Percentiles rank a stretch among this genome's conserved stretches.
Evolutionary conservation across 2,113 vertebrate genomes (phyloP).

Genomic region (Pseudorectes ferrugineus): DNA sequence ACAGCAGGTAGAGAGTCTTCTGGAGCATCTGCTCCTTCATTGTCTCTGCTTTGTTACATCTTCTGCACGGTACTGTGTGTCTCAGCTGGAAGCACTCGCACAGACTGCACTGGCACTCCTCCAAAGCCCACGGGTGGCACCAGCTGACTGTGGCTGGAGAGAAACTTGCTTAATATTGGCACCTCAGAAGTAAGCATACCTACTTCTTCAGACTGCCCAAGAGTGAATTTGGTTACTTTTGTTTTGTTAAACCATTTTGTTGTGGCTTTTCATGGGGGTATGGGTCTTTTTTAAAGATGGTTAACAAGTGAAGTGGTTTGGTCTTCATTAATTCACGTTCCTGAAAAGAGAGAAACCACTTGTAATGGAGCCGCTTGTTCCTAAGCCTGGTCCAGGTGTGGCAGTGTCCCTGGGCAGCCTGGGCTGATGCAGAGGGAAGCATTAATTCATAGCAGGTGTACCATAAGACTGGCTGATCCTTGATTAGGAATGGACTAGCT

Average conservation of each 20-base stretch:
- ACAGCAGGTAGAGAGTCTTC: not conserved
- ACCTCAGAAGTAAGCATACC: not conserved
- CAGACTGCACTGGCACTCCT: not conserved
- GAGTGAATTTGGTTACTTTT: not conserved
- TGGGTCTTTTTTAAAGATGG: no score
- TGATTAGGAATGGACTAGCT: not conserved
- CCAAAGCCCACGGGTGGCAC: not conserved
- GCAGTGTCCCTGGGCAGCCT: not conserved
- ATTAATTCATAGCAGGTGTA: not conserved
- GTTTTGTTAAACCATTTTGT: not conserved
- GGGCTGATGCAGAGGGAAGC: not conserved
- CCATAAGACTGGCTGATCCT: not conserved
- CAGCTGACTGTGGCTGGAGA: not conserved
- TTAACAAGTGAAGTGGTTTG: not conserved
- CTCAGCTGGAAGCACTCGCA: fast-evolving
- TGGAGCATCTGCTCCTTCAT: not conserved
- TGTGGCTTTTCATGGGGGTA: not conserved
- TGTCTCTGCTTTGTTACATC: not conserved
- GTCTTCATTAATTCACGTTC: not conserved
- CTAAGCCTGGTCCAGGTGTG: not conserved
- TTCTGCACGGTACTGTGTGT: not conserved
- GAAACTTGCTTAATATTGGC: not conserved
- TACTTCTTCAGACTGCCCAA: not conserved
- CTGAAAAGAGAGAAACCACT: not conserved
- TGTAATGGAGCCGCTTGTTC: not conserved